Conservation (phyloP, 2,113 vertebrate species). For the Chionodraco myersi region DNA sequence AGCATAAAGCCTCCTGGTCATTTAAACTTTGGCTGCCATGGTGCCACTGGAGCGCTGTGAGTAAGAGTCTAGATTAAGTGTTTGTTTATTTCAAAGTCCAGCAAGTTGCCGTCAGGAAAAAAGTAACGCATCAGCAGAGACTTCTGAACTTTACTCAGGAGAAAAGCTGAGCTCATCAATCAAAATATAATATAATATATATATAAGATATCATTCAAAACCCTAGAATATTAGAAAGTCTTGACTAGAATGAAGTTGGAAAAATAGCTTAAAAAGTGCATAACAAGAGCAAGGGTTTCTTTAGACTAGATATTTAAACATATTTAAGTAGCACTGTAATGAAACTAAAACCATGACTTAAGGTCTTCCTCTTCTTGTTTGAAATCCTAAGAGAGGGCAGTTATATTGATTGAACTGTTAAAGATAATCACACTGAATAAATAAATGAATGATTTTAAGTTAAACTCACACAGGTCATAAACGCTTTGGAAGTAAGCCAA, state of each 20-base stretch:
- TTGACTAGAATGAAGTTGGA: background rate
- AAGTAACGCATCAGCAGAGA: background rate
- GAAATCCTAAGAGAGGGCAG: background rate
- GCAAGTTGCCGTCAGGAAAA: background rate
- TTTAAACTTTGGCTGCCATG: slow-evolving; percentile 23
- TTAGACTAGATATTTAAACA: background rate
- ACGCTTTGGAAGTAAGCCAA: slow-evolving; percentile 10
- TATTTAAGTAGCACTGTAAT: background rate
- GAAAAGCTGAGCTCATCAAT: background rate
- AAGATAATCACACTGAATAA: slow-evolving; percentile 4
- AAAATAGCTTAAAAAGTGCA: background rate
- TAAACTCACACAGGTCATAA: background rate
- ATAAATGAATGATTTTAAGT: slow-evolving; percentile 13
- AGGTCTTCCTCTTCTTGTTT: background rate
- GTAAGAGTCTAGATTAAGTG: background rate
- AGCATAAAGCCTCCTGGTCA: slow-evolving; percentile 5
- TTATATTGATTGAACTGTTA: slow-evolving; percentile 4
- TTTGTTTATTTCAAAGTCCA: background rate
- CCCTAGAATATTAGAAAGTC: background rate
- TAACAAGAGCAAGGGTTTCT: background rate
- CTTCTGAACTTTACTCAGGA: background rate
- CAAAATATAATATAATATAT: background rate
- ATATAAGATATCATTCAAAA: background rate
- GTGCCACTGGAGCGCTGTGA: background rate
- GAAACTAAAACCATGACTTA: background rate